A percentile compares a stretch with the other conserved stretches of the same genome.
These are phyloP conservation scores for Dasyurus viverrinus DNA, from an alignment of 2,113 vertebrate species.

Conservation along the genomic window DNA sequence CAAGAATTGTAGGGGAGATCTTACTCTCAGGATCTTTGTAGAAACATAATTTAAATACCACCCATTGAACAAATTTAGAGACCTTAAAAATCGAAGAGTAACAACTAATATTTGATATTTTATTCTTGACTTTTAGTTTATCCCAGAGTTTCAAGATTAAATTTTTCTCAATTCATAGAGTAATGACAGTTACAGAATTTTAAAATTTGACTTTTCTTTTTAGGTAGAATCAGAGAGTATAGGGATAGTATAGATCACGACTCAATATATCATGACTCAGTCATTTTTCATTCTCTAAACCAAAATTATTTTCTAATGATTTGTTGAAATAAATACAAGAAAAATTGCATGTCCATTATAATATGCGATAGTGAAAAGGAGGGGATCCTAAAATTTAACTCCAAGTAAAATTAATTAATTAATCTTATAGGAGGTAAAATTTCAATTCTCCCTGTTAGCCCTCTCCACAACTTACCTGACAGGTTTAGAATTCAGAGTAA, in stretches of 20 bases:
- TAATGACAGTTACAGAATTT: background rate
- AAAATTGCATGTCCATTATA: background rate
- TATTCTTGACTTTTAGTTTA: background rate
- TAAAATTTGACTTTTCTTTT: constrained; percentile 16
- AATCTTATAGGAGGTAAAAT: background rate
- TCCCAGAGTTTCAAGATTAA: background rate
- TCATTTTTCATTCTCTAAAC: constrained; percentile 26
- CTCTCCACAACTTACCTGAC: background rate
- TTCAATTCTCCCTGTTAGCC: background rate
- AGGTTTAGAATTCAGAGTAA: background rate
- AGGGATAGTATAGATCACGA: background rate
- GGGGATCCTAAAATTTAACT: background rate
- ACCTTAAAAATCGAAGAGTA: background rate
- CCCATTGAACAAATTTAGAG: background rate
- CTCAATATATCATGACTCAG: constrained; percentile 11
- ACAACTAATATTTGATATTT: background rate
- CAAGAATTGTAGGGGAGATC: too few relatives aligned
- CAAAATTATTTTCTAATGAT: constrained; percentile 16
- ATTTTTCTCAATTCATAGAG: background rate
- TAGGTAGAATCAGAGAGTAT: constrained; percentile 23
- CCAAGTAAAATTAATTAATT: background rate
- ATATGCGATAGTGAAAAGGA: background rate
- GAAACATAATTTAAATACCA: background rate
- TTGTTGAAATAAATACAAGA: constrained; percentile 39
- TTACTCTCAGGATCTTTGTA: background rate